Conservation (phyloP, 1,140 invertebrate species). For the Drosophila rhopaloa region DNA sequence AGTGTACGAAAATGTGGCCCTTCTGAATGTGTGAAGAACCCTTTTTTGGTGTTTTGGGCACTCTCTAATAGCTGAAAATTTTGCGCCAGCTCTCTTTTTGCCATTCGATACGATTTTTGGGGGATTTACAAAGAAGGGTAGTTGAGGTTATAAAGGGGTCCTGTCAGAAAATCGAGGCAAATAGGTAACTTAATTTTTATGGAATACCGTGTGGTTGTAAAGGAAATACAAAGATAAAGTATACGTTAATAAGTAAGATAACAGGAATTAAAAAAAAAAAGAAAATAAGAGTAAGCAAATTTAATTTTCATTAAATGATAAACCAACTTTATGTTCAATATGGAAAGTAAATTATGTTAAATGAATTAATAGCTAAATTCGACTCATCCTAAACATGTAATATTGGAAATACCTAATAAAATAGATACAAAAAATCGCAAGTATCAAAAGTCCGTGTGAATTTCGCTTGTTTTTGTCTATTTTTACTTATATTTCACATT, state of each 20-base stretch:
- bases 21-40: constrained; percentile 38
- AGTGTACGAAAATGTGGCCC: constrained; percentile 62
- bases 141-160: constrained; percentile 17
- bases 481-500: constrained; percentile 31
- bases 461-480: neutral
- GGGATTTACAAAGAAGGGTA: constrained; percentile 1
- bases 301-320: too few relatives aligned
- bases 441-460: constrained; percentile 1
- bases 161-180: neutral
- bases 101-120: constrained; percentile 29
- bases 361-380: too few relatives aligned
- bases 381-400: too few relatives aligned
- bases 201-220: neutral
- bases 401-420: neutral
- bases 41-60: constrained; percentile 37
- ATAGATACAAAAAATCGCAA: neutral
- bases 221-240: too few relatives aligned
- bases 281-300: neutral
- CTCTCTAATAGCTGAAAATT: constrained; percentile 62
- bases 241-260: too few relatives aligned
- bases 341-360: too few relatives aligned
- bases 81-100: constrained; percentile 11
- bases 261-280: neutral
- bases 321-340: too few relatives aligned
- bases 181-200: constrained; percentile 2